A percentile compares a stretch with the other conserved stretches of the same genome.
Conservation (phyloP, 2,113 vertebrate genomes). For the Bos taurus region ARS-UCD2.0 NC_037330.1:119499501-119500000, state of each 20-base stretch:
- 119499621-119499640: too few species aligned
- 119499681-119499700: neutral
- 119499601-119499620: neutral
- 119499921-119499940: neutral
- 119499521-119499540: neutral
- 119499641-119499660: neutral
- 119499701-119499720: neutral
- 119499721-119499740: neutral
- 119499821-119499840: too few species aligned
- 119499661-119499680: neutral
- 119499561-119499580: neutral
- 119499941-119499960: neutral
- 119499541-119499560: neutral
- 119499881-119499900: neutral
- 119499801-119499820: too few species aligned
- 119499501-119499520: neutral
- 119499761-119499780: neutral
- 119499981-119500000: rapidly evolving
- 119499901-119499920: neutral
- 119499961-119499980: neutral
- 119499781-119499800: neutral
- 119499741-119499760: neutral
- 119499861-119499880: neutral
- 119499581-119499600: neutral
- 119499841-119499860: neutral